A percentile compares a stretch with the other conserved stretches of the same genome.
phyloP scores from a whole-genome alignment of 2,797 vertebrate species.

The Pelochelys cantorii region DNA sequence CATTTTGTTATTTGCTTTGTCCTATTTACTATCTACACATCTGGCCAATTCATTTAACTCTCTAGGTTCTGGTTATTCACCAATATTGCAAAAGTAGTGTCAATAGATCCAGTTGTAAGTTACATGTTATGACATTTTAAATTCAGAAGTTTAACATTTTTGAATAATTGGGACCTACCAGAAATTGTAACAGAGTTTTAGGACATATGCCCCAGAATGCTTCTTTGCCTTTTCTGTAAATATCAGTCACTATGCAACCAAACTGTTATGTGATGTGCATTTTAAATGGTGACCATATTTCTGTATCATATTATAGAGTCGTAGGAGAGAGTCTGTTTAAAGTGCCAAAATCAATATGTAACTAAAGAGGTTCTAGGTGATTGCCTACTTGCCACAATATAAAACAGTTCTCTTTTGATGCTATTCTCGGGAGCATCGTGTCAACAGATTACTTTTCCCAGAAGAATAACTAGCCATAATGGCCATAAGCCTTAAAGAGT shows the following conservation, averaged over 20 bases:
- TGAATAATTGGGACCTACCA: not conserved
- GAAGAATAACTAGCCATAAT: not conserved
- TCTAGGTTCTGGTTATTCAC: conserved; percentile 31
- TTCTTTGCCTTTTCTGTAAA: conserved; percentile 10
- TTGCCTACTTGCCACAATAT: not conserved
- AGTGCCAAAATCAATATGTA: not conserved
- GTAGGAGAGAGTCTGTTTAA: not conserved
- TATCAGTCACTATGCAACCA: not conserved
- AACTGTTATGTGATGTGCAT: rapidly evolving
- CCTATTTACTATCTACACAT: rapidly evolving
- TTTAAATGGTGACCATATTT: not conserved
- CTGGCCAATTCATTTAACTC: not conserved
- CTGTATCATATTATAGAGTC: not conserved
- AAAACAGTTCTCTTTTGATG: not conserved
- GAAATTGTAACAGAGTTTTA: conserved; percentile 23
- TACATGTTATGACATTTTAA: not conserved
- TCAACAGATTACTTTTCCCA: not conserved
- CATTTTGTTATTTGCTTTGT: not conserved
- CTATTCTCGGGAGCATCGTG: not conserved
- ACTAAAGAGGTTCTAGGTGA: not conserved
- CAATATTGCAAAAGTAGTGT: not conserved
- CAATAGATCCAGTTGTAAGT: not conserved
- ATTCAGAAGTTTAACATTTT: not conserved
- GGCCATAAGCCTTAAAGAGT: not conserved
- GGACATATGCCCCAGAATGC: not conserved